Base-by-base conservation (phyloP, 2,888 invertebrate species). In the Coenonympha glycerion region DNA sequence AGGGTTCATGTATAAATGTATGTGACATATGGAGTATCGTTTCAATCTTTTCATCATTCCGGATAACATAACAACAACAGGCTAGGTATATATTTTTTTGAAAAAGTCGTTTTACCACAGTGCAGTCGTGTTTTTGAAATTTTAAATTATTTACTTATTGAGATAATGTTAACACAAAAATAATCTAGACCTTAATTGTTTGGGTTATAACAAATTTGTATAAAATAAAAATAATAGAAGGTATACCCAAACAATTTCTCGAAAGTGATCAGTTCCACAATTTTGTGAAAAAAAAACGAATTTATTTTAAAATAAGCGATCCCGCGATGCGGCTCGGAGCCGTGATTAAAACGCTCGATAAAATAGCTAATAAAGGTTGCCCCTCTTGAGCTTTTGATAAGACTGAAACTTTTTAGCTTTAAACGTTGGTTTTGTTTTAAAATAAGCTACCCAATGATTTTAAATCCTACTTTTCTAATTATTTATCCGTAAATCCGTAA, bases 321-420 rank as follows among this genome's bases (percentile, higher is more conserved):
- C 41, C 53, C 50, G 47, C 41, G 47, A 56, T 37, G 37, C 52
- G 46, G 51, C 47, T 57, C 55, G 51, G 53, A 50, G 55, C 55
- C 47, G 55, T 55, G 58, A 58, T 58, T 57, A 55, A 58, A 58
- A 55, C 50, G 55, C 55, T 58, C 58, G 55, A 57, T 57, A 58
- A 55, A 58, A 55, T 54, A 57, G 57, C 57, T 58, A 57, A 57
- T 58, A 58, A 55, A 55, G 55, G 57, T 55, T 49, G 57, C 49
- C 40, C 58, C 57, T 57, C 58, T 51, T 47, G 55, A 53, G 58
- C 55, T 53, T n/a, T 56, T 56, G 55, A 55, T 55, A 57, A 57
- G 51, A 57, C 47, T 48, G 49, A 51, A 53, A 55, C 52, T 58
- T 53, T 56, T 53, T 49, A 54, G 49, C 50, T 56, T 58, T 33